Base-by-base conservation (phyloP, 2,797 vertebrate genomes). In the Psittacula echo region DNA sequence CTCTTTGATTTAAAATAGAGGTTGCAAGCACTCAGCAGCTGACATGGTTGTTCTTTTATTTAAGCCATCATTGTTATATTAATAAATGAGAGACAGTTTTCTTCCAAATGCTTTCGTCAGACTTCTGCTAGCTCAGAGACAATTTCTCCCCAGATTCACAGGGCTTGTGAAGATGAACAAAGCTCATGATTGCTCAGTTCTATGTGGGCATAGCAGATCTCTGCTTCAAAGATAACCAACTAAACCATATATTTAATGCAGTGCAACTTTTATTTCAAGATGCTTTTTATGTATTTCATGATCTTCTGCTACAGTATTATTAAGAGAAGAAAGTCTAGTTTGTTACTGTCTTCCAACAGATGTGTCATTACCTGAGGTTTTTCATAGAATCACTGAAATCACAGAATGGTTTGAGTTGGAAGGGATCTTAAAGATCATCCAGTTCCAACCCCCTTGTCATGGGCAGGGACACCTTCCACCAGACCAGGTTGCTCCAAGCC, bases 1-100 rank as follows among this genome's bases (percentile, higher is more conserved):
- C n/a, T 66, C 42, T 76, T 78, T 93, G 60, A 82, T 88, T 94
- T 95, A 78, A 91, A 96, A 67, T n/a, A 78, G 62, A 37, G 61
- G 30, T 67, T 72, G 18, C 56, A 68, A 91, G 60, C 83, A 66
- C 76, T 93, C 4, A 1, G 44, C 79, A 90, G 64, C 65, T 94
- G 30, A 78, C 56, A 67, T 44, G 19, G 47, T 51, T 87, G 44
- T 76, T 93, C 39, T 88, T 91, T 94, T 51, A 76, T 86, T 94
- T 81, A 86, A 93, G 56, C 61, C 41, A 71, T 64, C 51, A 39
- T 86, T 94, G 74, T 85, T 95, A 37, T 76, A 94, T 86, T 88
- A 90, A 88, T 94, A 96, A 91, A 94, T 67, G 41, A 88, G 85
- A 76, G 41, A 51, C 7, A 8, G 13, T 75, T 93, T 92, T 71